Base-by-base conservation (phyloP, 2,888 invertebrate genomes). In the Automeris io region DNA sequence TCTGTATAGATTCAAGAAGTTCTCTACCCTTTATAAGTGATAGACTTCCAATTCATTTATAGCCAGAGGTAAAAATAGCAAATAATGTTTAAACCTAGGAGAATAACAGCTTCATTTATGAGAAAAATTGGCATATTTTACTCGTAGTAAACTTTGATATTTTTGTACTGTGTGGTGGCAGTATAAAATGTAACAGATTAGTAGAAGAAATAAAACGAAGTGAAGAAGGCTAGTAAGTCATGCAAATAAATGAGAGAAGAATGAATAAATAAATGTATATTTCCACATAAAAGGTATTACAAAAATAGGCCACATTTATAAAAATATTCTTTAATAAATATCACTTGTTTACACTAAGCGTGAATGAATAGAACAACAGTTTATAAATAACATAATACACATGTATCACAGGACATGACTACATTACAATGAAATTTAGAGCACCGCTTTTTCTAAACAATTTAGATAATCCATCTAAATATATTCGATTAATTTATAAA, bases 231-330 rank as follows among this genome's bases (percentile, higher is more conserved):
- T 32, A 42, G 18, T 11, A 42, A 41, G 38, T 24, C 40, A 50
- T 47, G 37, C 40, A 45, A 58, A 61, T 44, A 57, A 62, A 56
- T 48, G 52, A 60, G 39, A 51, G 39, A 51, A 45, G 18, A 38
- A 49, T 37, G 49, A 60, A 46, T 50, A 56, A 60, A 57, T 55
- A 56, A 48, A 50, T 69, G 62, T 70, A 67, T 29, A 29, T 65
- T 56, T 46, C 39, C 37, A 57, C 39, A 46, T 53, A 67, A 69
- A 66, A 61, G 57, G 53, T 51, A 22, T 57, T 66, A 72, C 65
- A 73, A 75, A 75, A 75, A 72, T 73, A 75, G 60, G 61, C 58
- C 53, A 48, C 41, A 45, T 52, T 52, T 52, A 61, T 43, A 57
- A 45, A 57, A 61, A 43, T 50, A 55, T 44, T 35, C 45, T 63